A percentile compares a stretch with the other conserved stretches of the same genome.
Evolutionary conservation across 2,888 invertebrate genomes (phyloP).

Genomic region (Tipula unca): DNA sequence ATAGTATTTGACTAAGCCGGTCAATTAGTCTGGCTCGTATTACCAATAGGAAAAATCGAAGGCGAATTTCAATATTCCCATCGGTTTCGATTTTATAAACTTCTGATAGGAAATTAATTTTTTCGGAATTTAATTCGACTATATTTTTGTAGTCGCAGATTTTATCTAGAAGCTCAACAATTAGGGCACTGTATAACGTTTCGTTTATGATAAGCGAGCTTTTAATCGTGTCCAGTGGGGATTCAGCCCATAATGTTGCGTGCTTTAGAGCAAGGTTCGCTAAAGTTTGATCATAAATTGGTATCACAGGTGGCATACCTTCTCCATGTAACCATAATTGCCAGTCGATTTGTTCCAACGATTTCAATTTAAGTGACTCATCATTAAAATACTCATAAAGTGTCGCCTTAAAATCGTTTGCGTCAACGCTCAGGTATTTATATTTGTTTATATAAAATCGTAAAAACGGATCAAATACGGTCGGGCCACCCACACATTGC

Average conservation of each 20-base stretch:
- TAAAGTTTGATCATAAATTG: conserved; percentile 49
- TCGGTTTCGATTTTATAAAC: conserved; percentile 55
- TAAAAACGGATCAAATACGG: conserved; percentile 74
- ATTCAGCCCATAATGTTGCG: conserved; percentile 48
- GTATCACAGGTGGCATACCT: conserved; percentile 85
- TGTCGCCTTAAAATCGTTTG: conserved; percentile 67
- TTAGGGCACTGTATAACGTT: conserved; percentile 53
- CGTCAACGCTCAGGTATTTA: conserved; percentile 73
- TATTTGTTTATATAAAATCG: conserved; percentile 69
- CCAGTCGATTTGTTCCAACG: conserved; percentile 67
- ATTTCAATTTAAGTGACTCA: conserved; percentile 35
- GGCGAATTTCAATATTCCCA: conserved; percentile 72
- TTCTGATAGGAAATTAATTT: conserved; percentile 47
- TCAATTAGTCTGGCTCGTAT: conserved; percentile 62
- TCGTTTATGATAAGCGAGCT: conserved; percentile 47
- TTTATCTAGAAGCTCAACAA: conserved; percentile 58
- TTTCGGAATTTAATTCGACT: conserved; percentile 46
- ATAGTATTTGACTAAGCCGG: conserved; percentile 58
- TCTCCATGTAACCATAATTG: conserved; percentile 68
- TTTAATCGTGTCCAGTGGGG: conserved; percentile 41
- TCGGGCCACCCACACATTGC: conserved; percentile 67
- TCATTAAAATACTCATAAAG: conserved; percentile 62
- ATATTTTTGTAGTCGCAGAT: conserved; percentile 46
- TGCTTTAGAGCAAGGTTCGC: conserved; percentile 52
- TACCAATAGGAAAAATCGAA: conserved; percentile 68